These are phyloP conservation scores for Paramormyrops hopkinsi DNA, from an alignment of 2,797 vertebrate genomes.

Conservation along the genomic window DNA sequence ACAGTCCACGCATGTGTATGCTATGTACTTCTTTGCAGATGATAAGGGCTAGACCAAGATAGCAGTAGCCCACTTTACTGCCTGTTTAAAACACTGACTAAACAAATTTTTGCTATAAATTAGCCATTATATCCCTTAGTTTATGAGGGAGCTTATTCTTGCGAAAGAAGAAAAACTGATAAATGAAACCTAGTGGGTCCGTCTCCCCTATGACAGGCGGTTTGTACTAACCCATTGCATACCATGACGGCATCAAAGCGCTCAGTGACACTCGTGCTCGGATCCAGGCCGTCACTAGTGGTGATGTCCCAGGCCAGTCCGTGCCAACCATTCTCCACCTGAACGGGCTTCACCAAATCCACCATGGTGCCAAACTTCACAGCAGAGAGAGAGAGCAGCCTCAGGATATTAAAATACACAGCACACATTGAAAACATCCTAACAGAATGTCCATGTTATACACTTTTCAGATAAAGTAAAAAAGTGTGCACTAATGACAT, in stretches of 20 bases:
- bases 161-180: not conserved
- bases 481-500: not conserved
- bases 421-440: not conserved
- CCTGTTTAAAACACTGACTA: not conserved
- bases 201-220: not conserved
- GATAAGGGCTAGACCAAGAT: not conserved
- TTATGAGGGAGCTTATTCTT: not conserved
- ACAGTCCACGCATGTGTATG: not conserved
- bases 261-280: slow-evolving; percentile 31
- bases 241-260: slow-evolving; percentile 57
- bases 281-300: slow-evolving; percentile 24
- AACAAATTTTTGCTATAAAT: not conserved
- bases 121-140: not conserved
- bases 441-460: not conserved
- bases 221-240: slow-evolving; percentile 53
- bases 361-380: slow-evolving; percentile 48
- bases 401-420: not conserved
- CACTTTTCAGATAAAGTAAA: not conserved
- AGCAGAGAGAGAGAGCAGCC: not conserved
- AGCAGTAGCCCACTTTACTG: not conserved
- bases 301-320: slow-evolving; percentile 48
- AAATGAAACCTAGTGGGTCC: not conserved
- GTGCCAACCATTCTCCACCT: slow-evolving; percentile 30
- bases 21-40: not conserved
- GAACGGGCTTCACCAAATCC: slow-evolving; percentile 41